Percentiles rank a stretch among this genome's conserved stretches.
Conservation (phyloP, 2,113 vertebrate species). For the Megaceryle maxima region DNA sequence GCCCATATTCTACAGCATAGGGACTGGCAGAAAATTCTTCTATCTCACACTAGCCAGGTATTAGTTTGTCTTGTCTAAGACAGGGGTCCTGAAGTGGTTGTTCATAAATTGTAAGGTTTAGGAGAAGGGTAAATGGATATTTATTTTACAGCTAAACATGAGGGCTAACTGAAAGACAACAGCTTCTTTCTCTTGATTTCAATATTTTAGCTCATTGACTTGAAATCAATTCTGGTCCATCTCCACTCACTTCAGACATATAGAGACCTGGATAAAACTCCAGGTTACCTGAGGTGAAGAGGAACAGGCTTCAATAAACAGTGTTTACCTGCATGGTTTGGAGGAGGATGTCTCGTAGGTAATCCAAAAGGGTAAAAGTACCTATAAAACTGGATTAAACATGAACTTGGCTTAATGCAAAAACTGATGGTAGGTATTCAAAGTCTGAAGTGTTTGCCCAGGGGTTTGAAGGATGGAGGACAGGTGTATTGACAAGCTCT, state of each 20-base stretch:
- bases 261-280: not conserved
- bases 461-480: not conserved
- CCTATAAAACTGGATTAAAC: not conserved
- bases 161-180: not conserved
- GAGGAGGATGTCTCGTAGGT: not conserved
- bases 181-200: not conserved
- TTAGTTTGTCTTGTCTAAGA: not conserved
- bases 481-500: not conserved
- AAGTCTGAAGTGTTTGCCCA: not conserved
- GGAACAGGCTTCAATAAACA: not conserved
- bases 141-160: not conserved
- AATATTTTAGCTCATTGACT: not conserved
- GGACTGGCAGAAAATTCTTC: not conserved
- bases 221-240: not conserved
- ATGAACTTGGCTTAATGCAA: not conserved
- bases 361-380: not conserved
- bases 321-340: not conserved
- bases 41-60: rapidly evolving
- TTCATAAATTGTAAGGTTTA: not conserved
- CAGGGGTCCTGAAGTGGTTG: rapidly evolving
- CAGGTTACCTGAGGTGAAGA: not conserved
- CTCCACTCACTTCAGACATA: not conserved
- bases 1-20: not conserved
- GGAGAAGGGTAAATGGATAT: not conserved
- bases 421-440: not conserved